Evolutionary conservation across 2,888 invertebrate species (phyloP).

Genomic region (Alentia gelatinosa): DNA sequence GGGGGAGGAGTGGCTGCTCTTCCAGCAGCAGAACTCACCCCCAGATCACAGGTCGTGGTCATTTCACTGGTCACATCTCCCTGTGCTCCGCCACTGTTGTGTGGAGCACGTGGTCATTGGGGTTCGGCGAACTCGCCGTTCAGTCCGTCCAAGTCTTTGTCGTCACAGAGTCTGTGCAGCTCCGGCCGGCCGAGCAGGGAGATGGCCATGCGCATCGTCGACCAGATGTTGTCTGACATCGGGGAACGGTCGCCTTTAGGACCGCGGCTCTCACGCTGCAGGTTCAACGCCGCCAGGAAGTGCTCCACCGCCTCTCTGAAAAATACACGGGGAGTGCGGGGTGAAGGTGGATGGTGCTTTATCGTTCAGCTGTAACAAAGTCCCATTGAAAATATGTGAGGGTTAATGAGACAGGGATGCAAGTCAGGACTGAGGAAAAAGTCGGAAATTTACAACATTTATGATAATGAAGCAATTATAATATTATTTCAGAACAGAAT

Average conservation of each 20-base stretch:
- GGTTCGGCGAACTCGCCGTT: conserved; percentile 75
- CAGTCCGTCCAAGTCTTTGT: conserved; percentile 80
- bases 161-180: conserved; percentile 83
- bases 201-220: conserved; percentile 92
- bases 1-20: no score
- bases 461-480: no score
- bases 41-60: not conserved
- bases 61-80: not conserved
- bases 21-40: not conserved
- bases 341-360: no score
- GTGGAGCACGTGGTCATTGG: conserved; percentile 50
- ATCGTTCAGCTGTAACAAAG: no score
- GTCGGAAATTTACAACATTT: no score
- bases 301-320: conserved; percentile 96
- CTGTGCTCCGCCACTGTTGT: conserved; percentile 55
- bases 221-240: conserved; percentile 97
- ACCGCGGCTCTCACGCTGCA: conserved; percentile 89
- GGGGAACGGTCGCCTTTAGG: conserved; percentile 79
- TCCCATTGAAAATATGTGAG: no score
- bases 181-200: conserved; percentile 87
- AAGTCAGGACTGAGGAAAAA: no score
- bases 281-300: conserved; percentile 94
- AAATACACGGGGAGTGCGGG: no score
- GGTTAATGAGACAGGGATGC: no score
- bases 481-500: no score